A percentile compares a stretch with the other conserved stretches of the same genome.
Evolutionary conservation across 2,113 vertebrate species (phyloP).

Genomic region (Fulica atra): DNA sequence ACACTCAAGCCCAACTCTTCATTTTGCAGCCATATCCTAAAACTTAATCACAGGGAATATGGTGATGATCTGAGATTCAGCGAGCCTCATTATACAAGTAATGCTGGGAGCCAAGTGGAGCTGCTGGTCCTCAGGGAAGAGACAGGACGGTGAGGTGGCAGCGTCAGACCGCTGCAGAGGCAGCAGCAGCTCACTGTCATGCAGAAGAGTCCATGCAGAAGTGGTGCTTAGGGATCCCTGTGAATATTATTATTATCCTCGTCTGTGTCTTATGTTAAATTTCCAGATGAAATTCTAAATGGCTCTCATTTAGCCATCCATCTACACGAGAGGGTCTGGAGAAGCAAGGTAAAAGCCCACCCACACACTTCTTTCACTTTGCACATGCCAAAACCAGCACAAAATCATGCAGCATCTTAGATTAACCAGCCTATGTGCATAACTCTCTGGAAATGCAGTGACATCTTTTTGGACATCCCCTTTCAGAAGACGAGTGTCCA

Average conservation of each 20-base stretch:
- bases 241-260: not conserved
- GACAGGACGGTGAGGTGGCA: not conserved
- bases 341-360: not conserved
- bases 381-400: not conserved
- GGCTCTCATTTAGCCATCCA: not conserved
- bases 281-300: not conserved
- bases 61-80: not conserved
- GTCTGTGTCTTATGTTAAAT: not conserved
- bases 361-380: not conserved
- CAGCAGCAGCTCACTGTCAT: not conserved
- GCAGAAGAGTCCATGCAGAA: rapidly evolving
- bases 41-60: not conserved
- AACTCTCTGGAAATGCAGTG: not conserved
- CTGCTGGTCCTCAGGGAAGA: not conserved
- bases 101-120: not conserved
- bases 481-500: not conserved
- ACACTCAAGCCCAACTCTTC: not conserved
- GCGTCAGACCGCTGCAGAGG: not conserved
- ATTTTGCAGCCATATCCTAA: not conserved
- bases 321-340: not conserved
- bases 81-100: not conserved
- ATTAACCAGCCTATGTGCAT: not conserved
- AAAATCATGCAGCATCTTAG: not conserved
- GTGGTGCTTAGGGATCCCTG: not conserved
- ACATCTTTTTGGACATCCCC: not conserved